Percentiles rank a stretch among this genome's conserved stretches.
Evolutionary conservation across 1,140 invertebrate species (phyloP).

Genomic region (Neodiprion lecontei): DNA sequence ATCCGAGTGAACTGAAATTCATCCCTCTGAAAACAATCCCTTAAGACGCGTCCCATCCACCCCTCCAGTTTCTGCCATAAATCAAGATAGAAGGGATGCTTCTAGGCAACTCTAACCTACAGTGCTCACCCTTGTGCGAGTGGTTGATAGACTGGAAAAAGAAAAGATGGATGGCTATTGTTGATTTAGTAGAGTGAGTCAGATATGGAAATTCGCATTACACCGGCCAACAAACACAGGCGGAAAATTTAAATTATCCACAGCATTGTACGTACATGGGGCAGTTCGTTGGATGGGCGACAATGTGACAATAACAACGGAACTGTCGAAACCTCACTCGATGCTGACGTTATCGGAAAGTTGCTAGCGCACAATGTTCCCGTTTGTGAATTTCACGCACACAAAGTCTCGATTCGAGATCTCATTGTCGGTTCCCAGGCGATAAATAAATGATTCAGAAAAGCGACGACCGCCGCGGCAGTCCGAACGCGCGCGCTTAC

Average conservation of each 20-base stretch:
- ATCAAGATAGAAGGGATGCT: slow-evolving; percentile 3
- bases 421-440: too few species aligned
- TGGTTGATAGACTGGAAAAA: background rate
- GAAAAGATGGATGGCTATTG: slow-evolving; percentile 29
- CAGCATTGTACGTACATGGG: too few species aligned
- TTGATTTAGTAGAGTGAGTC: slow-evolving; percentile 28
- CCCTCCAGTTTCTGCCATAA: background rate
- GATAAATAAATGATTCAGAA: too few species aligned
- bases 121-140: background rate
- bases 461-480: too few species aligned
- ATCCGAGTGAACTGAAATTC: background rate
- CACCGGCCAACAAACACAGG: background rate
- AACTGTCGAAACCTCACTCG: too few species aligned
- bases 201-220: slow-evolving; percentile 24
- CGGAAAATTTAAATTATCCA: too few species aligned
- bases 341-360: too few species aligned
- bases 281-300: too few species aligned
- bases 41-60: slow-evolving; percentile 23
- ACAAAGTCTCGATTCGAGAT: too few species aligned
- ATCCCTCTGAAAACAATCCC: slow-evolving; percentile 34
- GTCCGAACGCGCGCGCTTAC: background rate
- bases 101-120: background rate
- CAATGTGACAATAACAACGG: too few species aligned
- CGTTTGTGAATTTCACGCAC: too few species aligned
- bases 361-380: too few species aligned